Base-by-base conservation (phyloP, 2,113 vertebrate genomes). In the Antigone vipio region DNA sequence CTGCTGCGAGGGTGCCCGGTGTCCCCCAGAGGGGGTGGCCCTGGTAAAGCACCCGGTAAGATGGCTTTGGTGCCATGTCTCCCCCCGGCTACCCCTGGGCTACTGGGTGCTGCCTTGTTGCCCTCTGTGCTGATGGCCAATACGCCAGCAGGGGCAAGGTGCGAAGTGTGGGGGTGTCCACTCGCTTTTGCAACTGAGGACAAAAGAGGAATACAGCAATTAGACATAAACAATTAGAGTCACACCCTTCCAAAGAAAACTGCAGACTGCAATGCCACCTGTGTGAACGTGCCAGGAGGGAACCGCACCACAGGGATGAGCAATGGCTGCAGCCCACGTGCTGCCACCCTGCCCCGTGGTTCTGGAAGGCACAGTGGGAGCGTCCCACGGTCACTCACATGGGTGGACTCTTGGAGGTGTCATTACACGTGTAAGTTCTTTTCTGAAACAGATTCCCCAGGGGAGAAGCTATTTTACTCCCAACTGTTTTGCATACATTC, bases 101-200 rank as follows among this genome's bases (percentile, higher is more conserved):
- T 75, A 42, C 50, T 3, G 11, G 22, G 16, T 21, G 22, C 82
- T 63, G 44, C 40, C 30, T n/a, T 55, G 24, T 86, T 71, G 47
- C 32, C 16, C 45, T 35, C 38, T 0, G 0, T 0, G 2, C 59
- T 12, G 12, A 50, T 13, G 68, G 63, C 64, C 55, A 23, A 45
- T 11, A n/a, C 0, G 2, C 17, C 50, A 62, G 45, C 64, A 71
- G 45, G n/a, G 59, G 24, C 47, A 38, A 42, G 17, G 38, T 26
- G 38, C 2, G 7, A 47, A 40, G 55, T 7, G 56, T 7, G 1
- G 12, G 21, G 15, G 40, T 5, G 8, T 23, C 50, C 3, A 1
- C 60, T 75, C 1, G 3, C 34, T 89, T 84, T 72, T 89, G 84
- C 60, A 82, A 15, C 44, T 22, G 40, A 4, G 78, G 47, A 75